These are phyloP conservation scores for Nephrocerus scutellatus DNA, from an alignment of 2,888 invertebrate genomes.

Conservation along the genomic window DNA sequence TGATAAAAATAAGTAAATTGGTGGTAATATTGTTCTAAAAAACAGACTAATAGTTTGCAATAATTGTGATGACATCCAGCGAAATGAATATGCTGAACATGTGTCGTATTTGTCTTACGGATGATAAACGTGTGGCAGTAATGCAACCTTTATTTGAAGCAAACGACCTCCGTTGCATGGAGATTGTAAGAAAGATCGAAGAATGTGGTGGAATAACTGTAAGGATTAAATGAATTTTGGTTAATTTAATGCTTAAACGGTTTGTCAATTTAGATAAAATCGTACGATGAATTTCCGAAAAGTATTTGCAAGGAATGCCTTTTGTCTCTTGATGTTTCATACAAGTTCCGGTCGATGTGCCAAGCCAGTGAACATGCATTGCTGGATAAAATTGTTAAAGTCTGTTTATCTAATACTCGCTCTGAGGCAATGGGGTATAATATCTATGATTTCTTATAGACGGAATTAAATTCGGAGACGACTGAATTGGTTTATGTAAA, in stretches of 20 bases:
- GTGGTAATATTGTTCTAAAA: no score
- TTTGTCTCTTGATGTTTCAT: slow-evolving; percentile 31
- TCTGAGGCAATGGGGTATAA: background rate
- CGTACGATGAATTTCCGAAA: slow-evolving; percentile 38
- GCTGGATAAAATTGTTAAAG: slow-evolving; percentile 36
- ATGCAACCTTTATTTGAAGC: slow-evolving; percentile 34
- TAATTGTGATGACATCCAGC: no score
- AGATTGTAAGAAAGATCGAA: slow-evolving; percentile 38
- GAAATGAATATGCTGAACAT: no score
- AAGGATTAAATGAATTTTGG: no score
- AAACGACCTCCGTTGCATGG: slow-evolving; percentile 26
- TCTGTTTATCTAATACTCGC: slow-evolving; percentile 13
- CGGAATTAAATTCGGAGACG: slow-evolving; percentile 35
- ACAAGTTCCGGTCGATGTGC: slow-evolving; percentile 38
- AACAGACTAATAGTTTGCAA: no score
- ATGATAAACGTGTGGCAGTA: slow-evolving; percentile 24
- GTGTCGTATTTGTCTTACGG: slow-evolving; percentile 39
- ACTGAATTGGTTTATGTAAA: slow-evolving; percentile 20
- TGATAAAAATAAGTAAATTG: no score
- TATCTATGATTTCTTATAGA: slow-evolving; percentile 21
- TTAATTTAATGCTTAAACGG: no score
- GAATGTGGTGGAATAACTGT: slow-evolving; percentile 41
- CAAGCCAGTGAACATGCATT: slow-evolving; percentile 40
- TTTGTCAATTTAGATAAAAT: slow-evolving; percentile 30
- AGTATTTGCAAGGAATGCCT: slow-evolving; percentile 39